Evolutionary conservation across 2,888 invertebrate genomes (phyloP), one percentile per base, ranked within the genome.

Genomic region (Drosophila helvetica): DNA sequence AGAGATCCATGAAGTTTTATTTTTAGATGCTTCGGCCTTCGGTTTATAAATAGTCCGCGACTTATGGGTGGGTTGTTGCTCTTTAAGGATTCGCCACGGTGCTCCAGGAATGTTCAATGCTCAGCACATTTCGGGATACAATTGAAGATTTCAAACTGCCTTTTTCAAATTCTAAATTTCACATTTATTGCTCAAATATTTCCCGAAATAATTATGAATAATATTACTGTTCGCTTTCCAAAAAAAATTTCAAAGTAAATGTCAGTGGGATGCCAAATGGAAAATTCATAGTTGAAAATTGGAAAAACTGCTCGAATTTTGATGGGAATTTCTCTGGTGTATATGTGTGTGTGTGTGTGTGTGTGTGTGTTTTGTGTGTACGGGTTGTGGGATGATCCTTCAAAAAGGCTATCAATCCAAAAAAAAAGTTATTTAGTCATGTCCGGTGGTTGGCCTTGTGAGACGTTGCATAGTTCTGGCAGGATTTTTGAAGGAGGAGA

Each of bases 11-110:
- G 33, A 38, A 50, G 25, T 27, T 56, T 17, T 63, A 71, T 50
- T 72, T 50, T 48, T 48, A 54, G 47, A 53, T 43, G 10, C 10
- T 15, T 43, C 6, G 66, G 25, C 66, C 67, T 67, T 67, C 56
- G 38, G 38, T 38, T 38, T 38, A 38, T 38, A 15, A 38, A 38
- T 38, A 38, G 15, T n/a, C 38, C 12, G 15, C 12, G 33, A 38
- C 33, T 38, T 38, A n/a, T 38, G 38, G n/a, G 6, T 7, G 38
- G 12, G 7, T 15, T 38, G 38, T 38, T 38, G 6, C 15, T 38
- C 7, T 2, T 2, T 2, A 38, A 7, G 38, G 38, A 38, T 38
- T 38, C 12, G 38, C 15, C 2, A 38, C 33, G 4, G 33, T 10
- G 30, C 9, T 33, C 4, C 12, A 12, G 33, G 12, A 4, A 30